Conservation (phyloP, 2,888 invertebrate genomes). For the Venusia cambrica region DNA sequence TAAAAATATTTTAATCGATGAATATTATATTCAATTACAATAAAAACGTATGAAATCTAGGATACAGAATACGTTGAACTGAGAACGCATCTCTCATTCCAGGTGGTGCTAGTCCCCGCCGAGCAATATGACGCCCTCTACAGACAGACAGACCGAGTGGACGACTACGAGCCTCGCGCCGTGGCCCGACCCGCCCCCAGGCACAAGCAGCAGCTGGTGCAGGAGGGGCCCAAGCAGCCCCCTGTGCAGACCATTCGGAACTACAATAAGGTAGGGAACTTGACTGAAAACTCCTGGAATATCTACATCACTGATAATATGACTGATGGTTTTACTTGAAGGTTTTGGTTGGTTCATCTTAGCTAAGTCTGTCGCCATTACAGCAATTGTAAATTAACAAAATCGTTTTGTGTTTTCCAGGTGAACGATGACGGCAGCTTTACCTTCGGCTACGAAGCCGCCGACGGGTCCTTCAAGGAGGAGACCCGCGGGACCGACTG, state of each 20-base stretch:
- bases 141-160: slow-evolving; percentile 60
- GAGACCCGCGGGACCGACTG: slow-evolving; percentile 93
- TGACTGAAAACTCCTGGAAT: background rate
- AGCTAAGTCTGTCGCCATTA: too few species aligned
- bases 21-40: too few species aligned
- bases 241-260: slow-evolving; percentile 92
- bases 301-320: too few species aligned
- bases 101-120: slow-evolving; percentile 70
- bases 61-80: too few species aligned
- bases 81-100: slow-evolving; percentile 42
- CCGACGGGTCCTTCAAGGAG: slow-evolving; percentile 92
- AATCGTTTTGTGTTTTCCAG: slow-evolving; percentile 42
- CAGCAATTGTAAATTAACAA: background rate
- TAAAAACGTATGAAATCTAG: too few species aligned
- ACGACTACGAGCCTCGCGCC: slow-evolving; percentile 63
- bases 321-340: too few species aligned
- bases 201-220: slow-evolving; percentile 43
- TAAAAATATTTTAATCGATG: too few species aligned
- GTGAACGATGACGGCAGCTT: slow-evolving; percentile 92
- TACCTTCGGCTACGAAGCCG: slow-evolving; percentile 92
- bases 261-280: slow-evolving; percentile 83
- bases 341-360: too few species aligned
- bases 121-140: slow-evolving; percentile 65
- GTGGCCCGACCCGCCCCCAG: slow-evolving; percentile 43
- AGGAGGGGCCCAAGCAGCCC: slow-evolving; percentile 83